Percentiles rank a stretch among this genome's conserved stretches.
These are phyloP conservation scores for Piprites chloris DNA, from an alignment of 2,113 vertebrate species.

Conservation along the genomic window DNA sequence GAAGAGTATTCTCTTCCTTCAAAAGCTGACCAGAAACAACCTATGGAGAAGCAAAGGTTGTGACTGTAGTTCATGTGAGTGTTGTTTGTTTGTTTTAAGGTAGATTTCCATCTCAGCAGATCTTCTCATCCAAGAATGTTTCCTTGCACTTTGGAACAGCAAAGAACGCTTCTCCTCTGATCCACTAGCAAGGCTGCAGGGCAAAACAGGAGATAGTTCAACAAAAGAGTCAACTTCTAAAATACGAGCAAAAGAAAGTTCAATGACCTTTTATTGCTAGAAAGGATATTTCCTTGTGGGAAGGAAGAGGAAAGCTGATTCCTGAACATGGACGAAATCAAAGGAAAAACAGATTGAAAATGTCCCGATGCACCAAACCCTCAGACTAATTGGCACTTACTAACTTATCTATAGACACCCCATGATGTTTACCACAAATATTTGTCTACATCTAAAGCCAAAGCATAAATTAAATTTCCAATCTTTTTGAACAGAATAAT, in stretches of 20 bases:
- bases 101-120: background rate
- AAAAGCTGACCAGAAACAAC: background rate
- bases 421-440: background rate
- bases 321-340: background rate
- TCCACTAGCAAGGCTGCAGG: background rate
- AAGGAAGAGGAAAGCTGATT: background rate
- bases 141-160: background rate
- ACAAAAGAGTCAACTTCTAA: background rate
- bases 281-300: background rate
- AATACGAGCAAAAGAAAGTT: background rate
- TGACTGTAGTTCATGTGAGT: background rate
- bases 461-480: background rate
- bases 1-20: background rate
- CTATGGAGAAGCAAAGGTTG: background rate
- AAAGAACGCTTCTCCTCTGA: background rate
- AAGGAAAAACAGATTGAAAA: background rate
- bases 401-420: background rate
- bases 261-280: background rate
- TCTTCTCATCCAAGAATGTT: background rate
- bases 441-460: background rate
- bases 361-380: background rate
- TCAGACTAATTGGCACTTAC: background rate
- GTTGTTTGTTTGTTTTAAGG: background rate
- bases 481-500: background rate
- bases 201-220: background rate